Evolutionary conservation across 2,113 vertebrate species (phyloP), one percentile per base, ranked within the genome.

Genomic region (Sinocyclocheilus maitianheensis): DNA sequence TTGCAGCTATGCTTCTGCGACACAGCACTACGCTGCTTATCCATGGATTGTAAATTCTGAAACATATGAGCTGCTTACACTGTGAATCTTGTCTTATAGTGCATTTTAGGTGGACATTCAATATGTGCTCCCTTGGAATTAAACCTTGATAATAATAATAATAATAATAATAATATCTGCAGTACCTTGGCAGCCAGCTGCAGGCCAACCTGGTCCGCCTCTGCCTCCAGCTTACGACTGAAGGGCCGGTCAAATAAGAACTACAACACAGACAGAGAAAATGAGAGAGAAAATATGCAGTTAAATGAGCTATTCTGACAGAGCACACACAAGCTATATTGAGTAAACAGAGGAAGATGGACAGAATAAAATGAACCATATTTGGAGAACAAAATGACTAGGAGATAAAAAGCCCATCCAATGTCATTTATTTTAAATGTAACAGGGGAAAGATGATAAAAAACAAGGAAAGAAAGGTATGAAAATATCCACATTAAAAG

Each of bases 141-240:
- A 20, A 74, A 74, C 37, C 30, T 13, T 10, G 22, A 77, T 85
- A 34, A 71, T 24, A 43, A 62, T 62, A 34, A 34, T 30, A 30
- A 30, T 30, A 30, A 30, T 34, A 34, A 34, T 34, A 34, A 3
- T 1, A 9, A 62, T n/a, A n/a, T 71, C 26, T 62, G 16, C 46
- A 13, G 78, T 95, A 99, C 98, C 98, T 99, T 99, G 24, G 98
- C 98, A 88, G 97, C 97, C 91, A 99, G 88, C 87, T 94, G 95
- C 81, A 99, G 89, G 90, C 97, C 98, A 24, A 99, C 95, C 91
- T 94, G 89, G 91, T 99, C 98, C 55, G 98, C 98, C 90, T 99
- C 98, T 1, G 94, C 94, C 89, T 99, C 98, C 89, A 99, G 79
- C 4, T 96, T 97, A 77, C 98, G 95, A 91, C 94, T 98, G 90